Evolutionary conservation across 2,113 vertebrate species (phyloP), one percentile per base, ranked within the genome.

Genomic region (Gopherus flavomarginatus): DNA sequence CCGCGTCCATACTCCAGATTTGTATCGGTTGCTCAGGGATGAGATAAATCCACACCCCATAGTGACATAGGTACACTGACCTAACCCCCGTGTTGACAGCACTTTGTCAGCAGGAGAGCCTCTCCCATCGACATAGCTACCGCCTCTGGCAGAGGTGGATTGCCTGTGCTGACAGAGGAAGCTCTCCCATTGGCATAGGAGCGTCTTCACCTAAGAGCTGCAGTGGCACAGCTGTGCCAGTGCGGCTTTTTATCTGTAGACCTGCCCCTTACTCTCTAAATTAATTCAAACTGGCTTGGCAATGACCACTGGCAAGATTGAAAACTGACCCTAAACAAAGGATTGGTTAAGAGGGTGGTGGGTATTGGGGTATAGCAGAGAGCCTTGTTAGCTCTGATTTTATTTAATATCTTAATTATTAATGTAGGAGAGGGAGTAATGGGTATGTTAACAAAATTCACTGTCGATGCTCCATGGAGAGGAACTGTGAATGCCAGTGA

Each of bases 211-310:
- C 9, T n/a, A 35, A 69, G 65, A 69, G 31, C 31, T 69, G 19
- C 17, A 17, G 7, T 10, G 17, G 35, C 17, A 35, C 13, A 16
- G 12, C 62, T 65, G 62, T 35, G 16, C 7, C 29, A 5, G 35
- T 35, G 7, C 2, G 7, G 13, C 16, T 2, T n/a, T 65, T n/a
- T 65, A 65, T 3, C 1, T n/a, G 62, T 65, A 35, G 13, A 29
- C 31, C 14, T 65, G 59, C 26, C 29, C 29, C 2, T 6, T 87
- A 53, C 50, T 57, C 94, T 94, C 86, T 92, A 90, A 89, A 31
- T 62, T 62, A 65, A 65, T 93, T 96, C 91, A 83, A 29, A 14
- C 85, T 93, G 86, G 80, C 90, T 95, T 91, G 86, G 96, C 83
- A 93, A 90, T 90, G 87, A 89, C 81, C 91, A 95, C 82, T 92